Conservation (phyloP, 2,888 invertebrate genomes). For the Oscheius myriophilus region DNA sequence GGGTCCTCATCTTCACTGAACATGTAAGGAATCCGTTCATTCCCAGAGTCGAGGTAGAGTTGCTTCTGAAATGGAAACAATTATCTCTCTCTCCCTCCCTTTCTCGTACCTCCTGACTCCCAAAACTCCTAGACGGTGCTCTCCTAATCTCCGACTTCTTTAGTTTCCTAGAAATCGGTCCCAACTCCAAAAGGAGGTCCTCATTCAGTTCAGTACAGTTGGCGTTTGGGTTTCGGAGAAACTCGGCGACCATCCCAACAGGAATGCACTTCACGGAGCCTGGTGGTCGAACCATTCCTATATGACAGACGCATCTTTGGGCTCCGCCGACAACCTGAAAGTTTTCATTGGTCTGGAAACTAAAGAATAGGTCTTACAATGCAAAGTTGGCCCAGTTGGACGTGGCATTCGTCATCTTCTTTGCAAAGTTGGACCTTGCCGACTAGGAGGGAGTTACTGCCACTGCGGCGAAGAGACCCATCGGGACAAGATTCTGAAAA, state of each 20-base stretch:
- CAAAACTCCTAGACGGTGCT: conserved; percentile 7
- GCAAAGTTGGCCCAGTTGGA: conserved; percentile 65
- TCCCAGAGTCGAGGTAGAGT: conserved; percentile 17
- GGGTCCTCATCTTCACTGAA: conserved; percentile 18
- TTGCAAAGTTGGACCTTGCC: conserved; percentile 47
- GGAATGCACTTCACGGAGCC: conserved; percentile 65
- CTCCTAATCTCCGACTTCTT: conserved; percentile 19
- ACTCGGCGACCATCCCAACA: conserved; percentile 53
- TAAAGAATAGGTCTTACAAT: conserved; percentile 44
- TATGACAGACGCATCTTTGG: conserved; percentile 66
- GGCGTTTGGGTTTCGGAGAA: conserved; percentile 47
- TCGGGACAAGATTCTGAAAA: conserved; percentile 32
- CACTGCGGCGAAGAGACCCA: conserved; percentile 33
- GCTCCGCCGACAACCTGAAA: conserved; percentile 63
- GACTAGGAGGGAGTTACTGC: conserved; percentile 37
- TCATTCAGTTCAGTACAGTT: conserved; percentile 49
- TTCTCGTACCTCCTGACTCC: neutral
- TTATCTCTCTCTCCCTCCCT: neutral
- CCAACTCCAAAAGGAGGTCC: conserved; percentile 5
- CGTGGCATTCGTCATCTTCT: conserved; percentile 43
- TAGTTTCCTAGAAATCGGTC: conserved; percentile 3
- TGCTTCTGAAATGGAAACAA: conserved; percentile 10
- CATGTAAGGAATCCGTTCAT: conserved; percentile 25
- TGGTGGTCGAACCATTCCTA: conserved; percentile 66
- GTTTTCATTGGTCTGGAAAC: neutral